phyloP scores from a whole-genome alignment of 2,888 invertebrate genomes.

The Phyllotreta striolata region DNA sequence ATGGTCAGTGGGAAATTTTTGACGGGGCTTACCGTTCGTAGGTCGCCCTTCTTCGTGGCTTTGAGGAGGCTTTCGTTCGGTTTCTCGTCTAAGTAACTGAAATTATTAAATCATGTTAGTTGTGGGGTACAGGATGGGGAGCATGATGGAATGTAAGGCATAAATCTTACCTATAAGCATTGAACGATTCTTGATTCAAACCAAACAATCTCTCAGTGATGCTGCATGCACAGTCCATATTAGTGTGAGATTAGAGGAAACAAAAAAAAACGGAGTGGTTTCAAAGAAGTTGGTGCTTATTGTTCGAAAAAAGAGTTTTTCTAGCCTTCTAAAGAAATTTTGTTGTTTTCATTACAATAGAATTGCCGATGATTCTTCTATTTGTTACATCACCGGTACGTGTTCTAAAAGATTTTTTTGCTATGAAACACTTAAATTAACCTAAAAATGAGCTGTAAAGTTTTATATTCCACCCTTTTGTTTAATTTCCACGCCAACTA shows the following conservation, averaged over 20 bases:
- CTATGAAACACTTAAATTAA: too few relatives aligned
- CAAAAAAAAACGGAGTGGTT: slow-evolving; percentile 41
- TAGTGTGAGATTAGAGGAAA: slow-evolving; percentile 42
- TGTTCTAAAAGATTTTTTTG: not conserved
- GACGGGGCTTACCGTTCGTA: slow-evolving; percentile 71
- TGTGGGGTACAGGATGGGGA: too few relatives aligned
- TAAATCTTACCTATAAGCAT: slow-evolving; percentile 68
- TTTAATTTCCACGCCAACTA: too few relatives aligned
- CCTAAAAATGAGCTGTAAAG: not conserved
- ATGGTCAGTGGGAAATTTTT: not conserved
- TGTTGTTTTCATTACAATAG: slow-evolving; percentile 11
- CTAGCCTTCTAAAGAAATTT: slow-evolving; percentile 23
- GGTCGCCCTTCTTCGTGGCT: slow-evolving; percentile 85
- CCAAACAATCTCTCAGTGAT: slow-evolving; percentile 82
- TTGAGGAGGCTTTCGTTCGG: slow-evolving; percentile 82
- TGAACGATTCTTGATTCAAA: slow-evolving; percentile 80
- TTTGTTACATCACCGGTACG: not conserved
- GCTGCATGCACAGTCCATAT: slow-evolving; percentile 73
- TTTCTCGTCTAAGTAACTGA: slow-evolving; percentile 81
- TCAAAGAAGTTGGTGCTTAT: slow-evolving; percentile 33
- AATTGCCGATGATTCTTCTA: not conserved
- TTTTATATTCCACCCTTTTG: too few relatives aligned
- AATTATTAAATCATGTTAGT: slow-evolving; percentile 53
- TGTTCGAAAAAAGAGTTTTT: slow-evolving; percentile 14
- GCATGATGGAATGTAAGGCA: too few relatives aligned